phyloP scores from a whole-genome alignment of 1,140 invertebrate genomes.

The Nephotettix cincticeps region DNA sequence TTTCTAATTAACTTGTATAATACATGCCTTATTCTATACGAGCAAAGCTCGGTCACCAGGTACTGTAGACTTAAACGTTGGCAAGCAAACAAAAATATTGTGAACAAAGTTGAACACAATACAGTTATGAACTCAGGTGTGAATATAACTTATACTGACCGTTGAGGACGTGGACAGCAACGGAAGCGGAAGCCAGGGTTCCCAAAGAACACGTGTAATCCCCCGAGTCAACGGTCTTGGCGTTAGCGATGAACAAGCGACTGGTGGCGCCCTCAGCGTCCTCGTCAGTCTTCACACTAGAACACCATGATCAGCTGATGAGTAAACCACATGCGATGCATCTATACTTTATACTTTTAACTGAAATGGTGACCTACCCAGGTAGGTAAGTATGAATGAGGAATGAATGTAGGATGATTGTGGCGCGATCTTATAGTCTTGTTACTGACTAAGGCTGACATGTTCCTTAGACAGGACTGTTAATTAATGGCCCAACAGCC shows the following conservation, averaged over 20 bases:
- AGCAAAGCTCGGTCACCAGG: neutral
- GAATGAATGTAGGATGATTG: no score
- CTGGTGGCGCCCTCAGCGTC: slow-evolving; percentile 72
- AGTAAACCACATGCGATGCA: no score
- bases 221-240: slow-evolving; percentile 76
- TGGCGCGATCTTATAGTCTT: no score
- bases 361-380: no score
- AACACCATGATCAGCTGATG: slow-evolving; percentile 43
- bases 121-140: neutral
- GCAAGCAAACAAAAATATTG: neutral
- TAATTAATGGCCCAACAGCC: no score
- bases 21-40: neutral
- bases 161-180: slow-evolving; percentile 80
- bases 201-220: slow-evolving; percentile 81
- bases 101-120: no score
- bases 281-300: slow-evolving; percentile 80
- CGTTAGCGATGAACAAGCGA: slow-evolving; percentile 77
- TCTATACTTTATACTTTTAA: no score
- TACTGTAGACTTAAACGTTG: neutral
- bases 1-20: neutral
- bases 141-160: slow-evolving; percentile 55
- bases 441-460: no score
- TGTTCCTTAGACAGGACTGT: no score
- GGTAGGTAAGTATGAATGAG: no score
- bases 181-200: slow-evolving; percentile 70